Percentiles rank a stretch among this genome's conserved stretches.
Evolutionary conservation across 2,797 vertebrate genomes (phyloP).

Genomic region (Enteromius paludinosus): DNA sequence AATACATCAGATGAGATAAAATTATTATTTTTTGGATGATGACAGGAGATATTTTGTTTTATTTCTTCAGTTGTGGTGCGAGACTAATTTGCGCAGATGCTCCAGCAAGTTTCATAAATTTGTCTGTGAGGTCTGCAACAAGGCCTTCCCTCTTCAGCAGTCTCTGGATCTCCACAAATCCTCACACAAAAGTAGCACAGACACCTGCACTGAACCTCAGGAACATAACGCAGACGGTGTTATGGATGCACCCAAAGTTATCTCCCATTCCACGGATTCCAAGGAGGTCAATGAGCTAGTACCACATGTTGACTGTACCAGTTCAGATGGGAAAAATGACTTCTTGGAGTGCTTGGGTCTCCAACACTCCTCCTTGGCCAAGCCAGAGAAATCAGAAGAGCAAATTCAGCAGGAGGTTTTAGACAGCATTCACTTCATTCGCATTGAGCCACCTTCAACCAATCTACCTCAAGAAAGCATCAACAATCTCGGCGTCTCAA

Average conservation of each 20-base stretch:
- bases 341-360: constrained; percentile 90
- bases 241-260: constrained; percentile 50
- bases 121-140: constrained; percentile 91
- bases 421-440: constrained; percentile 89
- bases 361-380: constrained; percentile 84
- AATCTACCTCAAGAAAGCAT: constrained; percentile 90
- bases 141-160: constrained; percentile 91
- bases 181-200: constrained; percentile 61
- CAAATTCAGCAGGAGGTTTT: constrained; percentile 80
- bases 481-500: constrained; percentile 79
- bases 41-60: not conserved
- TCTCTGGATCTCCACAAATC: constrained; percentile 88
- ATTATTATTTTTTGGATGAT: not conserved
- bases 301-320: constrained; percentile 55
- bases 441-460: constrained; percentile 84
- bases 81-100: constrained; percentile 93
- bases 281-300: constrained; percentile 34
- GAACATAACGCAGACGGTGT: constrained; percentile 46
- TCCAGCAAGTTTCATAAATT: constrained; percentile 94
- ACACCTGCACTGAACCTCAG: constrained; percentile 50
- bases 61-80: constrained; percentile 90
- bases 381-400: constrained; percentile 78
- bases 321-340: constrained; percentile 52
- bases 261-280: constrained; percentile 37
- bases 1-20: not conserved